phyloP scores from a whole-genome alignment of 1,140 invertebrate species.

The Lutraria rhynchaena region DNA sequence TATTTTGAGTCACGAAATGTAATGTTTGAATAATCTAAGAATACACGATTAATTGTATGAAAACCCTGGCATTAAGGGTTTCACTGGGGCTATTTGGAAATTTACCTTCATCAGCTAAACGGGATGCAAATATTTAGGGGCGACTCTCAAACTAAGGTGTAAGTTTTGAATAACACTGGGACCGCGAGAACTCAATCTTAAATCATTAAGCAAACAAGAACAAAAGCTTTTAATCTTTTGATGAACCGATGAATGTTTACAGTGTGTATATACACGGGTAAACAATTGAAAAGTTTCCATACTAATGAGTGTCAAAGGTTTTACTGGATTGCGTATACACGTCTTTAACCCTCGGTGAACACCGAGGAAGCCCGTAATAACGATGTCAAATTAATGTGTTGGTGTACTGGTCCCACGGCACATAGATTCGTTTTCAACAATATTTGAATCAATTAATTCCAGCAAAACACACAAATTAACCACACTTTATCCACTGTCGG shows the following conservation, averaged over 20 bases:
- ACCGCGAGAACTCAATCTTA: slow-evolving; percentile 20
- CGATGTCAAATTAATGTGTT: slow-evolving; percentile 49
- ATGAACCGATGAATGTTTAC: slow-evolving; percentile 36
- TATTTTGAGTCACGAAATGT: too few relatives aligned
- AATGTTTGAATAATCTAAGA: too few relatives aligned
- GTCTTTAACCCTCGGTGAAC: slow-evolving; percentile 39
- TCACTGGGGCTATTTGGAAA: too few relatives aligned
- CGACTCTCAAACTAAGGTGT: slow-evolving; percentile 8
- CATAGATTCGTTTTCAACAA: slow-evolving; percentile 21
- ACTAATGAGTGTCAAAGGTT: slow-evolving; percentile 28
- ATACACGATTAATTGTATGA: too few relatives aligned
- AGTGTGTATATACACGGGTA: slow-evolving; percentile 32
- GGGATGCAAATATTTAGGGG: slow-evolving; percentile 14
- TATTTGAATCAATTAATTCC: slow-evolving; percentile 45
- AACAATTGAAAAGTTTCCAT: slow-evolving; percentile 2
- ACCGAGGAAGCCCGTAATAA: background rate
- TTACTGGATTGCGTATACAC: slow-evolving; percentile 15
- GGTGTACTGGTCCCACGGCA: slow-evolving; percentile 13
- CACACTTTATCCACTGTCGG: slow-evolving; percentile 54
- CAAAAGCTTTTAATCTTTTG: slow-evolving; percentile 35
- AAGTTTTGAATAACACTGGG: slow-evolving; percentile 26
- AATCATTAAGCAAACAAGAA: slow-evolving; percentile 38
- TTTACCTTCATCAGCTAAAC: too few relatives aligned
- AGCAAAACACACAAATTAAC: slow-evolving; percentile 47
- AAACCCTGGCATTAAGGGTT: too few relatives aligned